A percentile compares a stretch with the other conserved stretches of the same genome.
Evolutionary conservation across 2,113 vertebrate genomes (phyloP).

Genomic region (Equus quagga): DNA sequence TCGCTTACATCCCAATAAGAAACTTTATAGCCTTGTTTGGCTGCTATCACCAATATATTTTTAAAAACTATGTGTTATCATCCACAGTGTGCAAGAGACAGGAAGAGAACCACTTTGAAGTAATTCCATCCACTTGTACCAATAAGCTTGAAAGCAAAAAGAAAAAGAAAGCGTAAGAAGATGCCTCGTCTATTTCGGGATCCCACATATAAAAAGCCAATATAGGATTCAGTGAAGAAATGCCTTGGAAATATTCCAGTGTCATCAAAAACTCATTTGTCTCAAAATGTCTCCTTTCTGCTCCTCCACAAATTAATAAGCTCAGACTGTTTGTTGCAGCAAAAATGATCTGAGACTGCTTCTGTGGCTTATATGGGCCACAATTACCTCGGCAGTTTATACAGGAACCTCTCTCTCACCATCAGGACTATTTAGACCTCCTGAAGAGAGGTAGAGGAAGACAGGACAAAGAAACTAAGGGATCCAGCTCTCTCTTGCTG

Average conservation of each 20-base stretch:
- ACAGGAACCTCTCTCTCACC: background rate
- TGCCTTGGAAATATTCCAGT: constrained; percentile 62
- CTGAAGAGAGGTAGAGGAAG: background rate
- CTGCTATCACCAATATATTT: constrained; percentile 11
- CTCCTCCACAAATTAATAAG: constrained; percentile 35
- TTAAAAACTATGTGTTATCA: constrained; percentile 21
- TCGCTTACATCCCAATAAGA: background rate
- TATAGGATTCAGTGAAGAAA: constrained; percentile 64
- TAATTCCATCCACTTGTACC: constrained; percentile 26
- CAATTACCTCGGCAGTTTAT: background rate
- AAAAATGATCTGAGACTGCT: background rate
- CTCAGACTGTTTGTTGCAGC: background rate
- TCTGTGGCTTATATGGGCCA: background rate
- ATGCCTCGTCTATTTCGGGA: constrained; percentile 68
- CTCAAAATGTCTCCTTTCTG: constrained; percentile 51
- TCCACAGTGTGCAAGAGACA: background rate
- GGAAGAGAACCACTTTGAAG: constrained; percentile 41
- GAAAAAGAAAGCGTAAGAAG: constrained; percentile 7
- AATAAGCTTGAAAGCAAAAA: constrained; percentile 49
- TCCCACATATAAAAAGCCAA: constrained; percentile 48
- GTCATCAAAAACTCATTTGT: constrained; percentile 58
- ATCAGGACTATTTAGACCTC: background rate
- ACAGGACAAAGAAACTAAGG: background rate
- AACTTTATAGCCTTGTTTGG: constrained; percentile 43
- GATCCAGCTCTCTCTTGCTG: background rate